Evolutionary conservation across 2,113 vertebrate species (phyloP).

Genomic region (Calyptomena viridis): DNA sequence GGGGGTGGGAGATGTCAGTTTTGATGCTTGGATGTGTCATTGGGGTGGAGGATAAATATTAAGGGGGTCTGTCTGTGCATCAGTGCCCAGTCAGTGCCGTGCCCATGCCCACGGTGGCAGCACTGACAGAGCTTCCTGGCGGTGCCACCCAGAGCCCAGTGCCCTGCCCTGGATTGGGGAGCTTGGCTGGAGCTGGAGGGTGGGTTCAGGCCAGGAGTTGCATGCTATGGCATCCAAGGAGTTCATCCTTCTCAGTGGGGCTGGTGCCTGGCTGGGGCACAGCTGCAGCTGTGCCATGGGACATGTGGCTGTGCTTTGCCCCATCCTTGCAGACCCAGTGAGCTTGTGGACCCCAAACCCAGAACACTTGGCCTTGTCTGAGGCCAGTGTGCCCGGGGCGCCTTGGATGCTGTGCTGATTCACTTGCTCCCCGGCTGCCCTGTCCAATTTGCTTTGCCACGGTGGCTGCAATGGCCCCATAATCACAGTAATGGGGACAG

Average conservation of each 20-base stretch:
- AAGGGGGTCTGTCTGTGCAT: neutral
- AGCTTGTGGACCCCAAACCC: neutral
- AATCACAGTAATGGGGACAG: neutral
- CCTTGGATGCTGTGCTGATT: neutral
- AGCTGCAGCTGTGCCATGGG: rapidly evolving
- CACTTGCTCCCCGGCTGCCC: neutral
- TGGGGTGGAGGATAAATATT: neutral
- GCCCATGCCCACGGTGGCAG: neutral
- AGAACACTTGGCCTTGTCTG: rapidly evolving
- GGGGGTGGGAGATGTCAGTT: neutral
- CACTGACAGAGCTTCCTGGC: neutral
- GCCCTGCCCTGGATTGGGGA: neutral
- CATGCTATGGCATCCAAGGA: neutral
- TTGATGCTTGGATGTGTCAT: neutral
- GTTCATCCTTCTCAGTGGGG: neutral
- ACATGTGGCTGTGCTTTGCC: rapidly evolving
- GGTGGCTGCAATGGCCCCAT: rapidly evolving
- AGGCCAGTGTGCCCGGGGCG: neutral
- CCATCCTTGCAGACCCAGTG: rapidly evolving
- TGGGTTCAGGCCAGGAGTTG: neutral
- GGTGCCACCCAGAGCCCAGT: neutral
- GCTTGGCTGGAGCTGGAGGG: neutral
- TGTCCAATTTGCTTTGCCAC: neutral
- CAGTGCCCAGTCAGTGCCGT: neutral
- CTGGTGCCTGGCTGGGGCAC: rapidly evolving